Percentiles rank a stretch among this genome's conserved stretches.
phyloP scores from a whole-genome alignment of 2,113 vertebrate genomes.

The Halichoeres trimaculatus region DNA sequence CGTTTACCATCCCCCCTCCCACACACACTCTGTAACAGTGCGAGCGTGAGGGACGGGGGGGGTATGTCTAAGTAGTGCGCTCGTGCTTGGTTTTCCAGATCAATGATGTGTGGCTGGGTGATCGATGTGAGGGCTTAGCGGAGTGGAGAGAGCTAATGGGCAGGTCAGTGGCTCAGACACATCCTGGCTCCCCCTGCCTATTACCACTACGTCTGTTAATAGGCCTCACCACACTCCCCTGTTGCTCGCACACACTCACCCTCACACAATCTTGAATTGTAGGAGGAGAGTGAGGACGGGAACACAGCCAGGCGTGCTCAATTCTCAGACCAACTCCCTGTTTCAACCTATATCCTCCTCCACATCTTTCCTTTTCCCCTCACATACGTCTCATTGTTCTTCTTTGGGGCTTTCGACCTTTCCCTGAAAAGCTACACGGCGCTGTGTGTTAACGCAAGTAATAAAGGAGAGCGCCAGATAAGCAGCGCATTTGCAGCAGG shows the following conservation, averaged over 20 bases:
- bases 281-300: slow-evolving; percentile 29
- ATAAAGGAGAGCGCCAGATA: slow-evolving; percentile 43
- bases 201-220: slow-evolving; percentile 84
- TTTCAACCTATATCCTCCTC: slow-evolving; percentile 30
- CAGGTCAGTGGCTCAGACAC: slow-evolving; percentile 72
- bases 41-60: slow-evolving; percentile 58
- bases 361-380: slow-evolving; percentile 3
- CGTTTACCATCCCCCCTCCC: slow-evolving; percentile 9
- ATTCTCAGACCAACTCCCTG: slow-evolving; percentile 36
- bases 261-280: slow-evolving; percentile 29
- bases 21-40: slow-evolving; percentile 32
- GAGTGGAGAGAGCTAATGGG: slow-evolving; percentile 78
- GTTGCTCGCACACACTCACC: slow-evolving; percentile 64
- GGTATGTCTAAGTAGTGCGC: slow-evolving; percentile 83
- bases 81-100: slow-evolving; percentile 89
- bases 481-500: slow-evolving; percentile 66
- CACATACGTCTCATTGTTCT: slow-evolving; percentile 28
- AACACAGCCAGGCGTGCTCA: slow-evolving; percentile 51
- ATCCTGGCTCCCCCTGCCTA: slow-evolving; percentile 78
- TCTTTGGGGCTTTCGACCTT: slow-evolving; percentile 14
- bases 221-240: slow-evolving; percentile 75
- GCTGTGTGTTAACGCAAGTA: slow-evolving; percentile 34
- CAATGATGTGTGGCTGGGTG: slow-evolving; percentile 85
- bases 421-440: slow-evolving; percentile 45
- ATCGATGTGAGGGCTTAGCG: slow-evolving; percentile 84